A percentile compares a stretch with the other conserved stretches of the same genome.
These are phyloP conservation scores for Quadroppia sp. DNA, from an alignment of 2,888 invertebrate species.

Conservation along the genomic window DNA sequence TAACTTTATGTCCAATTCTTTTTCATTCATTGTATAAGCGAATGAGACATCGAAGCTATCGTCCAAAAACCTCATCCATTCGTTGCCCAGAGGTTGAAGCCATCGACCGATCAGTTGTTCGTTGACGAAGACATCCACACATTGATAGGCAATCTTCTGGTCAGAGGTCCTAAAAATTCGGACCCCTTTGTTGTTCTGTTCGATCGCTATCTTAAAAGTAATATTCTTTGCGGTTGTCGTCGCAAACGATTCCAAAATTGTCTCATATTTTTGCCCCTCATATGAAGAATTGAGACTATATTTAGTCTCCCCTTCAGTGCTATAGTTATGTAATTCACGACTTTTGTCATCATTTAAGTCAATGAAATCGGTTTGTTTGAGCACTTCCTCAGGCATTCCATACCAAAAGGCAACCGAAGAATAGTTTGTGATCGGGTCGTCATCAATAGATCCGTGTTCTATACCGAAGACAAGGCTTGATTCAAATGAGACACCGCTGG, in stretches of 20 bases:
- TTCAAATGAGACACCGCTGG: background rate
- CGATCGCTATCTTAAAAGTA: background rate
- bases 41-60: background rate
- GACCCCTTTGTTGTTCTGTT: background rate
- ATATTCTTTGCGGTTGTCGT: background rate
- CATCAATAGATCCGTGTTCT: background rate
- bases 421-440: background rate
- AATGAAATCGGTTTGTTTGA: background rate
- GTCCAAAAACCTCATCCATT: background rate
- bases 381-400: background rate
- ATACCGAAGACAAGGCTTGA: background rate
- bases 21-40: background rate
- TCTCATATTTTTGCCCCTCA: background rate
- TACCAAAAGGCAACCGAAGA: constrained; percentile 4
- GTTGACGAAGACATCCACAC: background rate
- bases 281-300: background rate
- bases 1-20: too few relatives aligned
- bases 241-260: background rate
- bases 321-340: background rate
- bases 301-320: background rate
- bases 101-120: background rate
- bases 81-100: background rate
- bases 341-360: background rate
- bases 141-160: background rate
- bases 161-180: background rate